Evolutionary conservation across 2,888 invertebrate genomes (phyloP).

Genomic region (Drosophila mulleri): DNA sequence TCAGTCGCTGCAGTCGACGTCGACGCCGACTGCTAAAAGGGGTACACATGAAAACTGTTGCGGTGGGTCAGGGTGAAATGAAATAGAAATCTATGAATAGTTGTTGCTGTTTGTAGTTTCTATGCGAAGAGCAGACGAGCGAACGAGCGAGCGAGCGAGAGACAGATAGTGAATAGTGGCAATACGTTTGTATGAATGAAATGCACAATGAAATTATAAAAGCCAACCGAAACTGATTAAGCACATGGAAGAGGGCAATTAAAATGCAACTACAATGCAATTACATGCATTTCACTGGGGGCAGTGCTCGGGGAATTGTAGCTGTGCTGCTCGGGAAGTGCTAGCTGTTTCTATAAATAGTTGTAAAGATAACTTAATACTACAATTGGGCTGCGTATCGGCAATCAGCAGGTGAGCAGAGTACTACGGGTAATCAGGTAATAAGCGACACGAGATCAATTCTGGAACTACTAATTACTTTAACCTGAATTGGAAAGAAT

Average conservation of each 20-base stretch:
- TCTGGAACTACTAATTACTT: conserved; percentile 53
- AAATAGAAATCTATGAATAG: conserved; percentile 79
- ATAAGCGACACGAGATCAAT: conserved; percentile 52
- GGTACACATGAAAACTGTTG: conserved; percentile 75
- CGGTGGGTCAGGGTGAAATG: conserved; percentile 80
- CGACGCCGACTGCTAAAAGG: conserved; percentile 41
- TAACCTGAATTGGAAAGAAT: conserved; percentile 44
- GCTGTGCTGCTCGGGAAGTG: background rate
- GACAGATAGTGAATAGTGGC: conserved; percentile 11
- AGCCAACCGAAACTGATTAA: conserved; percentile 57
- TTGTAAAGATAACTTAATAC: conserved; percentile 34
- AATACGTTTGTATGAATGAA: conserved; percentile 46
- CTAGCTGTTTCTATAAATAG: conserved; percentile 19
- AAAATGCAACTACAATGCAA: conserved; percentile 53
- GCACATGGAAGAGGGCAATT: conserved; percentile 47
- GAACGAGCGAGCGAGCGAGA: conserved; percentile 19
- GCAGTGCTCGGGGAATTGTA: too few species aligned
- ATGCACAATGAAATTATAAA: conserved; percentile 37
- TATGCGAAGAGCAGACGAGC: conserved; percentile 1
- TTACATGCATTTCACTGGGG: background rate
- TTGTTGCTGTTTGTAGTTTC: conserved; percentile 40
- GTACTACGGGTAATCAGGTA: conserved; percentile 9
- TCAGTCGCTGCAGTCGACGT: conserved; percentile 41
- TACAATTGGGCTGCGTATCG: conserved; percentile 19
- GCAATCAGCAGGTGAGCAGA: conserved; percentile 14